phyloP scores from a whole-genome alignment of 2,797 vertebrate genomes.

The Hydrocynus forskahlii region DNA sequence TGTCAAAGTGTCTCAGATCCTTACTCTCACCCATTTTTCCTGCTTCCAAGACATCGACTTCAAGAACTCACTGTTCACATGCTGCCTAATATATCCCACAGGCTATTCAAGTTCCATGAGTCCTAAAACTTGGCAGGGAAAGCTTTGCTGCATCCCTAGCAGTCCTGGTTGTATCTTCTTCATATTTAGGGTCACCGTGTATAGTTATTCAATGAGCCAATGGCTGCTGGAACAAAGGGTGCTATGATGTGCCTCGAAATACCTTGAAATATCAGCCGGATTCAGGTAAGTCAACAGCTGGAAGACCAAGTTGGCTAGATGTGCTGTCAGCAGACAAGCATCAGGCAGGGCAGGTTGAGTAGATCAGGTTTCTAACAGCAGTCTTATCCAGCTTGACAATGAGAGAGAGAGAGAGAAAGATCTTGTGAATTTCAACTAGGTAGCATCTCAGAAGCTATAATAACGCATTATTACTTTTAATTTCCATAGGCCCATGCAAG shows the following conservation, averaged over 20 bases:
- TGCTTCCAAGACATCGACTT: no score
- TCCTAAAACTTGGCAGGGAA: neutral
- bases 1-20: no score
- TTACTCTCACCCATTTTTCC: no score
- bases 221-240: neutral
- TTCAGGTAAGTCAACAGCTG: neutral
- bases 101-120: no score
- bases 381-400: neutral
- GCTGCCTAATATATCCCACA: neutral
- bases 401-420: neutral
- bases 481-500: neutral
- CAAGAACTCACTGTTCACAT: no score
- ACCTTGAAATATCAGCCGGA: neutral
- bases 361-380: neutral
- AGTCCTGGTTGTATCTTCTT: neutral
- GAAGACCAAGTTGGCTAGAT: neutral
- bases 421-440: neutral
- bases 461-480: neutral
- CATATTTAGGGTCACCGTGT: neutral
- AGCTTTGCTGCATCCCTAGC: neutral
- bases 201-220: neutral
- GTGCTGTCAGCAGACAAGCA: neutral
- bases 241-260: neutral
- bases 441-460: neutral
- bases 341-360: neutral